phyloP scores from a whole-genome alignment of 2,888 invertebrate genomes.

The Drosophila niveifrons region DNA sequence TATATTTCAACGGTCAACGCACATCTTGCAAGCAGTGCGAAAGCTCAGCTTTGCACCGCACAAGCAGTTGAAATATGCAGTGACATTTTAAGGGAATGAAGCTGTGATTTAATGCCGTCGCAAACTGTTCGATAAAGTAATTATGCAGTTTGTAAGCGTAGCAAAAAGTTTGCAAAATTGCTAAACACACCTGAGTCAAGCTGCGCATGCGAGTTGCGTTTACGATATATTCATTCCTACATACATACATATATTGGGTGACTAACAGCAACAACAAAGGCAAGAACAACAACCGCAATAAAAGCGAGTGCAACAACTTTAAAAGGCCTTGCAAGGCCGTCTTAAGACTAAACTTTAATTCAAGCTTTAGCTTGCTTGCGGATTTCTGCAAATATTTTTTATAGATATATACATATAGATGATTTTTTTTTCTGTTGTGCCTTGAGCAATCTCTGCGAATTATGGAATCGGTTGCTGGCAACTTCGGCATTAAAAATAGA shows the following conservation, averaged over 20 bases:
- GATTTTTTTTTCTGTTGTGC: not conserved
- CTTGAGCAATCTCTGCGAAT: slow-evolving; percentile 37
- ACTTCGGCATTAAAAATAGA: slow-evolving; percentile 53
- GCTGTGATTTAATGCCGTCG: not conserved
- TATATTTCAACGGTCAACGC: not conserved
- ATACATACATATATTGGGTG: slow-evolving; percentile 19
- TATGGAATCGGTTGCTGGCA: slow-evolving; percentile 40
- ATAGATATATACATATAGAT: not conserved
- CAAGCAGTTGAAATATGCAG: not conserved
- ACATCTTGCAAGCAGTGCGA: not conserved
- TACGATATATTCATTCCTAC: slow-evolving; percentile 18
- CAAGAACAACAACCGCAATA: slow-evolving; percentile 23
- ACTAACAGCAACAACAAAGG: slow-evolving; percentile 39
- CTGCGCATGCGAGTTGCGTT: slow-evolving; percentile 39
- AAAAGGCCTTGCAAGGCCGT: slow-evolving; percentile 84
- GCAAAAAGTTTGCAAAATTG: slow-evolving; percentile 41
- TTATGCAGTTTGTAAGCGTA: not conserved
- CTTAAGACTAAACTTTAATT: slow-evolving; percentile 55
- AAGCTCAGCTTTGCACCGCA: not conserved
- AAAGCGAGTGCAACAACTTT: slow-evolving; percentile 76
- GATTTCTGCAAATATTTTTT: slow-evolving; percentile 12
- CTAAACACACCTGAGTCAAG: slow-evolving; percentile 40
- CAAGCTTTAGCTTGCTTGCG: slow-evolving; percentile 12
- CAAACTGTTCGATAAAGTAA: slow-evolving; percentile 8
- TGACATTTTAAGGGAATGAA: too few relatives aligned